Percentiles rank a stretch among this genome's conserved stretches.
Conservation (phyloP, 2,888 invertebrate genomes). For the Tenthredo distinguenda region DNA sequence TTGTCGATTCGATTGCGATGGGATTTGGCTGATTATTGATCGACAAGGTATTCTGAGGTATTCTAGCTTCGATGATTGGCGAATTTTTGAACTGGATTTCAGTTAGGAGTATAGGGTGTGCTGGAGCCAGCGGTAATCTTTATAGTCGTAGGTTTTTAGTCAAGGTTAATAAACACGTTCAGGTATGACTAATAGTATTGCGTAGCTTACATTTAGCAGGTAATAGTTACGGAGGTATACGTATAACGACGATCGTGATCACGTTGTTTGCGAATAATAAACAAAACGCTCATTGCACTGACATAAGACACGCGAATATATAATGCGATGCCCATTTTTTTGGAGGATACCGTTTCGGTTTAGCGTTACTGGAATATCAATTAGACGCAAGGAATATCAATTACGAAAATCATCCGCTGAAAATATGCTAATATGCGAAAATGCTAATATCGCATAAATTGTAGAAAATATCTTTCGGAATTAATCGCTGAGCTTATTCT, state of each 20-base stretch:
- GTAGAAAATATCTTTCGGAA: not conserved
- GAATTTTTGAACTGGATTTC: no score
- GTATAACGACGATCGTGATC: not conserved
- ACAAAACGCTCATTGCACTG: not conserved
- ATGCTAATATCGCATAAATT: not conserved
- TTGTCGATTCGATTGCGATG: no score
- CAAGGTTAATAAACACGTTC: slow-evolving; percentile 31
- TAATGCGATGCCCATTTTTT: not conserved
- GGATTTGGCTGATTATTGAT: no score
- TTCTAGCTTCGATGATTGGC: no score
- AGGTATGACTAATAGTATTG: slow-evolving; percentile 13
- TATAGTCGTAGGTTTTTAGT: not conserved
- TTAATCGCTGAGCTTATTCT: not conserved
- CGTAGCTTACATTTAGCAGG: not conserved
- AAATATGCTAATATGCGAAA: no score
- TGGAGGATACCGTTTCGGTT: not conserved
- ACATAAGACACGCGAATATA: not conserved
- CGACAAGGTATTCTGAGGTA: no score
- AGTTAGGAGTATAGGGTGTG: not conserved
- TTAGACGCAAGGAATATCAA: not conserved
- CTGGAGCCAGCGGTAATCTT: not conserved
- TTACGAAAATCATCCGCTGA: not conserved
- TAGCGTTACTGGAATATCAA: not conserved
- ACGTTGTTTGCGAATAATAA: not conserved
- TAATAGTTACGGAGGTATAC: not conserved